phyloP scores from a whole-genome alignment of 2,113 vertebrate genomes.

The Rhynchomys soricoides region DNA sequence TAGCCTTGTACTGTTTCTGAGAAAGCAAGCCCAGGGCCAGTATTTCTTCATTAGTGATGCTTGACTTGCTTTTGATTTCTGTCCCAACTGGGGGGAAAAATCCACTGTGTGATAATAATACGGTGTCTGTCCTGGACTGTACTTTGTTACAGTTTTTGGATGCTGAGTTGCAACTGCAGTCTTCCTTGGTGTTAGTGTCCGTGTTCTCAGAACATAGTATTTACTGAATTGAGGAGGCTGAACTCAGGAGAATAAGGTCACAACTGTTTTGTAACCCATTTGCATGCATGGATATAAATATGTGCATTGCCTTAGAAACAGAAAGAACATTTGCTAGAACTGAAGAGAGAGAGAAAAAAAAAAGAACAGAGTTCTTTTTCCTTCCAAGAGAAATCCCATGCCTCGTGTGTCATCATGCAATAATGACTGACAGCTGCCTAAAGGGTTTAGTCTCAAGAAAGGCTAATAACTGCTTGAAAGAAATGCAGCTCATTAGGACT shows the following conservation, averaged over 20 bases:
- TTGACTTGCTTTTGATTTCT: constrained; percentile 68
- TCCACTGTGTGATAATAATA: constrained; percentile 72
- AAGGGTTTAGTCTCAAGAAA: constrained; percentile 58
- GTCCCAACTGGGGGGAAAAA: constrained; percentile 55
- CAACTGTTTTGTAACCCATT: constrained; percentile 26
- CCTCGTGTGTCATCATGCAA: constrained; percentile 1
- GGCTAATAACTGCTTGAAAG: constrained; percentile 62
- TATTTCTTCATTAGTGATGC: constrained; percentile 82
- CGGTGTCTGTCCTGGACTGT: constrained; percentile 64
- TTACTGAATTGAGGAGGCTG: neutral
- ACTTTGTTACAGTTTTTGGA: constrained; percentile 57
- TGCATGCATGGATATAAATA: constrained; percentile 53
- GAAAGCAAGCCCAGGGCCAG: neutral
- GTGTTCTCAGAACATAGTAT: neutral
- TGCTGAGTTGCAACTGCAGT: neutral
- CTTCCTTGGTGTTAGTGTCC: constrained; percentile 46
- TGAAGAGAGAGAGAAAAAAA: constrained; percentile 29
- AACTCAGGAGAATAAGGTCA: constrained; percentile 52
- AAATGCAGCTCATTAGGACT: constrained; percentile 70
- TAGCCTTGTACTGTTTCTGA: constrained; percentile 53
- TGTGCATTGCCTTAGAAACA: constrained; percentile 50
- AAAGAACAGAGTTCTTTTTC: constrained; percentile 47
- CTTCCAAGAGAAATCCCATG: constrained; percentile 40
- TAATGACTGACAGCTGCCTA: constrained; percentile 70
- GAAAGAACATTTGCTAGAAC: constrained; percentile 41